Conservation (phyloP, 2,888 invertebrate genomes). For the Euphydryas editha region DNA sequence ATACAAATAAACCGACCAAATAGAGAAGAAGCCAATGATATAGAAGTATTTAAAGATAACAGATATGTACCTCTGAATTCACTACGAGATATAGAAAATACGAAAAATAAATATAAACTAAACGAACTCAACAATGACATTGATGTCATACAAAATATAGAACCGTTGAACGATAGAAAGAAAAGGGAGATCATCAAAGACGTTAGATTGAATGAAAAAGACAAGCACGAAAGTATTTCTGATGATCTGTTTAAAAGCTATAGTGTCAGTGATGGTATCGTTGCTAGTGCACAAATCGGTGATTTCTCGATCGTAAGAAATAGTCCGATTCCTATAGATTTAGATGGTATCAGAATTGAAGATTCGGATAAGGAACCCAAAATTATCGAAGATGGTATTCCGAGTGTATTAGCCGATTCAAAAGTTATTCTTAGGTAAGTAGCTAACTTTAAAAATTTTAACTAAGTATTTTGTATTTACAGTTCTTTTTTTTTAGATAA, state of each 20-base stretch:
- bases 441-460: too few relatives aligned
- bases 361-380: constrained; percentile 82
- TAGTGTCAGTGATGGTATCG: constrained; percentile 23
- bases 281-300: constrained; percentile 38
- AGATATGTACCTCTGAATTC: constrained; percentile 58
- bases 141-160: constrained; percentile 13
- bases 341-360: constrained; percentile 85
- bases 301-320: constrained; percentile 53
- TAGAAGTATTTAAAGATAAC: constrained; percentile 57
- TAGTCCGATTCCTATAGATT: constrained; percentile 49
- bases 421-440: constrained; percentile 81
- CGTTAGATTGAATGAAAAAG: constrained; percentile 15
- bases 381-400: constrained; percentile 84
- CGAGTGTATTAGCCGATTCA: constrained; percentile 85
- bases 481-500: too few relatives aligned
- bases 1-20: constrained; percentile 53
- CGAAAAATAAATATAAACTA: constrained; percentile 12
- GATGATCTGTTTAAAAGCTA: constrained; percentile 35
- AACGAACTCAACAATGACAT: constrained; percentile 12
- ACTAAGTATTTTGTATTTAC: background rate
- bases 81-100: constrained; percentile 32
- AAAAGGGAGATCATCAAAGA: constrained; percentile 44
- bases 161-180: constrained; percentile 26
- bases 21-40: constrained; percentile 56
- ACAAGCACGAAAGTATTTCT: constrained; percentile 19